A percentile compares a stretch with the other conserved stretches of the same genome.
Evolutionary conservation across 2,888 invertebrate species (phyloP).

Genomic region (Cryptocephalus moraei): DNA sequence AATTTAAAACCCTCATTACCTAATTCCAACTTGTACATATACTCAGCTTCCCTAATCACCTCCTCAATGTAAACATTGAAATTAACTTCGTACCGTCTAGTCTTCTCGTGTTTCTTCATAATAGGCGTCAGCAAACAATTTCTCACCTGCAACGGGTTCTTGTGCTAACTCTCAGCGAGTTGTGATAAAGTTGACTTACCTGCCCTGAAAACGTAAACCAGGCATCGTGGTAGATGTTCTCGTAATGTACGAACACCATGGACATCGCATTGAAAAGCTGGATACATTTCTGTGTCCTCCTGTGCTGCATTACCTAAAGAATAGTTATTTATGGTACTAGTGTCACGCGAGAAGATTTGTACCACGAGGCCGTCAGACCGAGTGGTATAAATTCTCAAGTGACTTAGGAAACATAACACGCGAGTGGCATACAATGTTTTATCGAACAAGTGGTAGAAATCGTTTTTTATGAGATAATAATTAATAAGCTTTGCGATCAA

Average conservation of each 20-base stretch:
- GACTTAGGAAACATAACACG: too few relatives aligned
- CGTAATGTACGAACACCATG: constrained; percentile 72
- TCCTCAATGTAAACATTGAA: constrained; percentile 63
- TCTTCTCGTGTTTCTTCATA: constrained; percentile 54
- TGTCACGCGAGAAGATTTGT: too few relatives aligned
- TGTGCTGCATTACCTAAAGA: constrained; percentile 45
- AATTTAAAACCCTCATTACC: constrained; percentile 31
- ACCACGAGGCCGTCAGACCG: too few relatives aligned
- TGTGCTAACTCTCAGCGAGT: neutral
- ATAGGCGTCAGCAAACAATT: constrained; percentile 60
- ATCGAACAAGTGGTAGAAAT: too few relatives aligned
- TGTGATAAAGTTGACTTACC: constrained; percentile 33
- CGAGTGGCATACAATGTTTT: too few relatives aligned
- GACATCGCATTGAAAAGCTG: constrained; percentile 71
- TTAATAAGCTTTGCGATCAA: too few relatives aligned
- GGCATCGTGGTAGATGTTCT: constrained; percentile 70
- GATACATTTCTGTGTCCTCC: constrained; percentile 62
- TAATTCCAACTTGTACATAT: constrained; percentile 66
- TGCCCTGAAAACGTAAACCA: constrained; percentile 70
- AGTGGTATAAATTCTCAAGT: too few relatives aligned
- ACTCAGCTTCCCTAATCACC: constrained; percentile 70
- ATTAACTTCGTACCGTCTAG: constrained; percentile 57
- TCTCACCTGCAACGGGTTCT: constrained; percentile 41
- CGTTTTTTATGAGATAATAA: too few relatives aligned
- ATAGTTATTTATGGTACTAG: too few relatives aligned